phyloP scores from a whole-genome alignment of 2,888 invertebrate species.

The Idaea aversata region DNA sequence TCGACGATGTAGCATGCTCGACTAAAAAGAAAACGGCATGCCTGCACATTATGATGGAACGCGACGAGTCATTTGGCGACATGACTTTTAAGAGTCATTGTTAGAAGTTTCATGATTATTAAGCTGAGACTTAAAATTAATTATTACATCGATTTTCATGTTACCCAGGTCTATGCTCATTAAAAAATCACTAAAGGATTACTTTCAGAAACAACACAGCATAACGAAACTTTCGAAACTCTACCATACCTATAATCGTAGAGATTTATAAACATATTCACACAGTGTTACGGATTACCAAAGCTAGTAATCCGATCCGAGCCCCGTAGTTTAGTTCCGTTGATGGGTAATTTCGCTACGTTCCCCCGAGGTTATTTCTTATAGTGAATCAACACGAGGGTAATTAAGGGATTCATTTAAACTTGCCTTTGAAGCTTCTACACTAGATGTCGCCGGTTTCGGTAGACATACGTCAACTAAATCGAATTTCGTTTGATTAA shows the following conservation, averaged over 20 bases:
- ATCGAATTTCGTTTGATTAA: conserved; percentile 49
- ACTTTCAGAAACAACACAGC: not conserved
- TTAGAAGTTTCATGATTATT: not conserved
- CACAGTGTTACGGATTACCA: conserved; percentile 33
- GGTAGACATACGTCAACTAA: conserved; percentile 8
- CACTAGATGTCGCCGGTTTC: conserved; percentile 10
- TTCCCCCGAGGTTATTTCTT: conserved; percentile 61
- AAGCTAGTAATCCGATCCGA: conserved; percentile 51
- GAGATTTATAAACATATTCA: conserved; percentile 32
- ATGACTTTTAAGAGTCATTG: too few species aligned
- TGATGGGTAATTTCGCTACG: conserved; percentile 62
- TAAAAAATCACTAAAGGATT: not conserved
- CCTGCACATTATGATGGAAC: too few species aligned
- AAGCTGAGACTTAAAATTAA: not conserved
- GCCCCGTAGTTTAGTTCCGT: conserved; percentile 64
- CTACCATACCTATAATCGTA: conserved; percentile 28
- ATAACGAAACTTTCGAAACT: not conserved
- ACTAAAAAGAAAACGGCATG: too few species aligned
- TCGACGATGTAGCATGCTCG: too few species aligned
- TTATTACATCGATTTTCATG: not conserved
- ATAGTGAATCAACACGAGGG: conserved; percentile 70
- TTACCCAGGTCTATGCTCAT: not conserved
- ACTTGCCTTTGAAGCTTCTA: conserved; percentile 55
- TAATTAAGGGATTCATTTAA: conserved; percentile 76
- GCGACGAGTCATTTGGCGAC: too few species aligned